A percentile compares a stretch with the other conserved stretches of the same genome.
Evolutionary conservation across 2,113 vertebrate species (phyloP).

Genomic region (Brachionichthys hirsutus): DNA sequence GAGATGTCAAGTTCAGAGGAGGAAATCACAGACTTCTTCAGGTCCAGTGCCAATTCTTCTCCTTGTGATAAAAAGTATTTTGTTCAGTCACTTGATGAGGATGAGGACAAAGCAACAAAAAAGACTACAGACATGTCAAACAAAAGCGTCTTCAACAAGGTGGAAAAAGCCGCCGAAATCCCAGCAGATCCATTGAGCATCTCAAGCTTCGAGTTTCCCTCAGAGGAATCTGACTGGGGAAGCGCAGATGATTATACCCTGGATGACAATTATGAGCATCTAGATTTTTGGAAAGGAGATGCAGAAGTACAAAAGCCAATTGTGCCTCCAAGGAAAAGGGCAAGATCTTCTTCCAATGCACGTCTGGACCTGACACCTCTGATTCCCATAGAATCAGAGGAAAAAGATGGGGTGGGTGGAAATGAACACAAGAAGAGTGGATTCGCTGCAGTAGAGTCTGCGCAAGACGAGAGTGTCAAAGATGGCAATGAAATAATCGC

Average conservation of each 20-base stretch:
- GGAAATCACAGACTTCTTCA: constrained; percentile 74
- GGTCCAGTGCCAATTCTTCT: constrained; percentile 69
- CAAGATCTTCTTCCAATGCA: constrained; percentile 41
- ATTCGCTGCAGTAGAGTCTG: background rate
- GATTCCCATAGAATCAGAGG: constrained; percentile 56
- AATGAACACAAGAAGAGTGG: constrained; percentile 46
- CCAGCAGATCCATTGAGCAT: constrained; percentile 23
- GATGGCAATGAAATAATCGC: background rate
- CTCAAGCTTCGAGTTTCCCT: constrained; percentile 41
- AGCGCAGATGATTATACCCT: constrained; percentile 18
- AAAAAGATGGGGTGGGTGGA: constrained; percentile 30
- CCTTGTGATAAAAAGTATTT: constrained; percentile 60
- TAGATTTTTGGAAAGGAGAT: constrained; percentile 18
- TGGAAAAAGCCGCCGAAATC: constrained; percentile 19
- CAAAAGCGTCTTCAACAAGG: constrained; percentile 29
- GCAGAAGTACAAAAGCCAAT: constrained; percentile 26
- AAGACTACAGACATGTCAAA: constrained; percentile 35
- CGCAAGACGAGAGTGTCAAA: constrained; percentile 15
- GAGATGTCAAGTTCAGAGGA: constrained; percentile 40
- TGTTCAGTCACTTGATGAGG: constrained; percentile 29
- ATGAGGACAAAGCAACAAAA: constrained; percentile 5
- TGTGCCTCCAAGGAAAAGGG: constrained; percentile 52
- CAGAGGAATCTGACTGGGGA: constrained; percentile 52
- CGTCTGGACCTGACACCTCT: constrained; percentile 70
- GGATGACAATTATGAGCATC: background rate